These are phyloP conservation scores for Eublepharis macularius DNA, from an alignment of 2,113 vertebrate species.

Conservation along the genomic window DNA sequence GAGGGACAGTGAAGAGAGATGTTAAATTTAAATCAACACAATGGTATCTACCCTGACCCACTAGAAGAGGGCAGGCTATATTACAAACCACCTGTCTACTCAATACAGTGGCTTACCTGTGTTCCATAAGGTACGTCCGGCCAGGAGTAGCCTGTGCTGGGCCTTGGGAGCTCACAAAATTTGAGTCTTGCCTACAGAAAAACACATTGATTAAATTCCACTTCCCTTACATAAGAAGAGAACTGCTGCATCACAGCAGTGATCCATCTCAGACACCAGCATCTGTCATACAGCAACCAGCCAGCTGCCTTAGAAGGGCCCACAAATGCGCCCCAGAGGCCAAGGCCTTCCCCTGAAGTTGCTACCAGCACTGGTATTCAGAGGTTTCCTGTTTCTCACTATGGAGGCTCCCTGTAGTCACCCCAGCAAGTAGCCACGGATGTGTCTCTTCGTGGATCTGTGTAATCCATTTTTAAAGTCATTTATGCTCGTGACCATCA, in stretches of 20 bases:
- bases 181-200: slow-evolving; percentile 83
- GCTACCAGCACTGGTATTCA: no score
- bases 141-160: slow-evolving; percentile 77
- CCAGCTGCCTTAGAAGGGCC: no score
- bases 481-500: no score
- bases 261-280: no score
- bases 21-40: background rate
- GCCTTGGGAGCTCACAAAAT: slow-evolving; percentile 83
- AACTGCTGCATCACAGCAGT: background rate
- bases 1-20: background rate
- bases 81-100: background rate
- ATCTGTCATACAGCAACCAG: no score
- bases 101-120: slow-evolving; percentile 67
- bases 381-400: no score
- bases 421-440: no score
- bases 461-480: no score
- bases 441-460: no score
- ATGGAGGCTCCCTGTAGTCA: no score
- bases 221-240: background rate
- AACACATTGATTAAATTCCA: slow-evolving; percentile 57
- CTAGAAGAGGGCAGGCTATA: background rate
- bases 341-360: no score
- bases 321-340: no score
- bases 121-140: slow-evolving; percentile 83
- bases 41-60: background rate